Evolutionary conservation across 2,888 invertebrate genomes (phyloP).

Genomic region (Lymantria monacha): DNA sequence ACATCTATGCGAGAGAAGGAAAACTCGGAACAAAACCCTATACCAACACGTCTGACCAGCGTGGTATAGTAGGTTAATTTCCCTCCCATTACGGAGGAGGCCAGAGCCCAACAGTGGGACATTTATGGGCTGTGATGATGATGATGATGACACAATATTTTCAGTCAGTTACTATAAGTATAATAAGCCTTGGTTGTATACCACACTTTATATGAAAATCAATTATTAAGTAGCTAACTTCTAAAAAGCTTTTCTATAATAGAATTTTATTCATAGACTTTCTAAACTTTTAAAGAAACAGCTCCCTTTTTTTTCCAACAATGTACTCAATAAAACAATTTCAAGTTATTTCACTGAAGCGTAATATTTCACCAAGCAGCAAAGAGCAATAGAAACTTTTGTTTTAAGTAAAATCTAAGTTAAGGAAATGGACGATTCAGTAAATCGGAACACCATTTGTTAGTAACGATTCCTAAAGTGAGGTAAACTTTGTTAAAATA

Average conservation of each 20-base stretch:
- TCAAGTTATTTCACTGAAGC: background rate
- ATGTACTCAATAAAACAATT: slow-evolving; percentile 9
- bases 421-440: background rate
- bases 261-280: background rate
- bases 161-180: too few relatives aligned
- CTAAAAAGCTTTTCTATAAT: background rate
- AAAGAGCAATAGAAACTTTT: slow-evolving; percentile 8
- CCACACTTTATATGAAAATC: too few relatives aligned
- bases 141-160: too few relatives aligned
- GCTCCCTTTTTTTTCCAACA: background rate
- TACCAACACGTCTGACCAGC: too few relatives aligned
- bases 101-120: too few relatives aligned
- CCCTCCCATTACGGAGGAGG: too few relatives aligned
- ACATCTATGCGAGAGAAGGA: too few relatives aligned
- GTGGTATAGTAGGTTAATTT: too few relatives aligned
- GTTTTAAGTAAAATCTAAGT: slow-evolving; percentile 4
- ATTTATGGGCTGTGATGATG: too few relatives aligned
- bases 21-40: too few relatives aligned
- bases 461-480: background rate
- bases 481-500: background rate
- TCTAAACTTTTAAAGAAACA: background rate
- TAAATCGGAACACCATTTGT: slow-evolving; percentile 3
- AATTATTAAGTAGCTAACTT: too few relatives aligned
- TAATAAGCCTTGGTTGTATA: too few relatives aligned
- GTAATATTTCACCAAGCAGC: slow-evolving; percentile 5